A percentile compares a stretch with the other conserved stretches of the same genome.
Evolutionary conservation across 2,113 vertebrate genomes (phyloP).

Genomic region (Donacobius atricapilla): DNA sequence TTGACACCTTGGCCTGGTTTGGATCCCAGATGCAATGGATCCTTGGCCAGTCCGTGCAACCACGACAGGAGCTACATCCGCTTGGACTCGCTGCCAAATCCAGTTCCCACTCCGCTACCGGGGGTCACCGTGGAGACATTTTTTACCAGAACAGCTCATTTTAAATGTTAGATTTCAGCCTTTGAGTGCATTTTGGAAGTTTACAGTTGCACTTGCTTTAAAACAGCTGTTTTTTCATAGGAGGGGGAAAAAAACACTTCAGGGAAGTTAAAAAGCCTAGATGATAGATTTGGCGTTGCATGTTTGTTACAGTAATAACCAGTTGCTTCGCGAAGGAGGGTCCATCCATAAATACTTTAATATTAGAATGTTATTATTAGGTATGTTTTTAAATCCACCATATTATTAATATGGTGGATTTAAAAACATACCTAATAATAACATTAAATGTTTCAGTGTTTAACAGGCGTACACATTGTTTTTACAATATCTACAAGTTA

Average conservation of each 20-base stretch:
- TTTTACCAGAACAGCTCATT: slow-evolving; percentile 68
- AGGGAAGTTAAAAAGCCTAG: slow-evolving; percentile 56
- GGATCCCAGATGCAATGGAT: slow-evolving; percentile 64
- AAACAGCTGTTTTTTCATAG: slow-evolving; percentile 73
- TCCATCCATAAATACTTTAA: slow-evolving; percentile 62
- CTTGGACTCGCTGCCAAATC: slow-evolving; percentile 62
- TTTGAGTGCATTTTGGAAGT: slow-evolving; percentile 68
- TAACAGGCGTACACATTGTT: slow-evolving; percentile 67
- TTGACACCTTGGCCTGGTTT: not conserved
- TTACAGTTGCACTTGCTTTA: slow-evolving; percentile 73
- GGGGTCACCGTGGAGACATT: slow-evolving; percentile 74
- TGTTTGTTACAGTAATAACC: slow-evolving; percentile 12
- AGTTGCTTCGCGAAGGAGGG: slow-evolving; percentile 12
- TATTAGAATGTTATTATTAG: no score
- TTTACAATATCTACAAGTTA: slow-evolving; percentile 68
- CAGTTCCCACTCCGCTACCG: slow-evolving; percentile 61
- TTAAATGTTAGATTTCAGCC: slow-evolving; percentile 73
- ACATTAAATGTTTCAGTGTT: slow-evolving; percentile 65
- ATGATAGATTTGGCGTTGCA: slow-evolving; percentile 50
- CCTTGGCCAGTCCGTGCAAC: slow-evolving; percentile 74
- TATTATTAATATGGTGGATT: slow-evolving; percentile 67
- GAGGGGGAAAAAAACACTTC: slow-evolving; percentile 26
- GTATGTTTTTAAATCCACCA: no score
- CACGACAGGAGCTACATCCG: slow-evolving; percentile 63
- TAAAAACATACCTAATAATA: slow-evolving; percentile 66